Evolutionary conservation across 2,113 vertebrate species (phyloP), one percentile per base, ranked within the genome.

Genomic region (Ceyx melanurus): DNA sequence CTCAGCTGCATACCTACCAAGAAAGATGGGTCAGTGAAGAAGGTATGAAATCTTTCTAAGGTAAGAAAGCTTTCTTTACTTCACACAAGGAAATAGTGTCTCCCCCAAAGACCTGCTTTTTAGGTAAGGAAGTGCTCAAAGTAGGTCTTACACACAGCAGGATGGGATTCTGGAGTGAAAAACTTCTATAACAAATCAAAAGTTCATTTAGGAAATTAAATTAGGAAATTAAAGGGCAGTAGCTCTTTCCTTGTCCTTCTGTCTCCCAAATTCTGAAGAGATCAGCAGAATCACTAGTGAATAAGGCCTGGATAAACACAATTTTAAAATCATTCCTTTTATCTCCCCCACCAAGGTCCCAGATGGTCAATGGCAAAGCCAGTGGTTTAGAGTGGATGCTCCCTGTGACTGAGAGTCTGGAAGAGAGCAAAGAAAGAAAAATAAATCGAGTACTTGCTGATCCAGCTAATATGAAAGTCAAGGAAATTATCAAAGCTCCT

Each of bases 401-500:
- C 21, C 31, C 31, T 61, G 33, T 42, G 74, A 81, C 54, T 51
- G 35, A 53, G 31, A 83, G 51, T 28, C 31, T 26, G 3, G 26
- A 94, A 86, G 77, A 78, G 43, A 87, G 75, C n/a, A 78, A 90
- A 88, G 58, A 86, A 87, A 40, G 31, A 77, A 70, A 79, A 84
- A 86, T 85, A 94, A 74, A 85, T 66, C 4, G 6, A 88, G 62
- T 65, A 89, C 22, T 82, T 95, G 95, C 94, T 96, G 94, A 96
- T 71, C 33, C 68, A 89, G 92, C 92, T 90, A 95, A 93, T 82
- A 74, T 11, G 21, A 70, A 89, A 94, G 91, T 92, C 86, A 95
- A 95, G 33, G 26, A 95, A 94, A 94, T 96, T 82, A 85, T 61
- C 40, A 85, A 93, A 92, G n/a, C 64, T 90, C 90, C 88, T 92